A percentile compares a stretch with the other conserved stretches of the same genome.
Conservation (phyloP, 2,888 invertebrate genomes). For the Drosophila colorata region DNA sequence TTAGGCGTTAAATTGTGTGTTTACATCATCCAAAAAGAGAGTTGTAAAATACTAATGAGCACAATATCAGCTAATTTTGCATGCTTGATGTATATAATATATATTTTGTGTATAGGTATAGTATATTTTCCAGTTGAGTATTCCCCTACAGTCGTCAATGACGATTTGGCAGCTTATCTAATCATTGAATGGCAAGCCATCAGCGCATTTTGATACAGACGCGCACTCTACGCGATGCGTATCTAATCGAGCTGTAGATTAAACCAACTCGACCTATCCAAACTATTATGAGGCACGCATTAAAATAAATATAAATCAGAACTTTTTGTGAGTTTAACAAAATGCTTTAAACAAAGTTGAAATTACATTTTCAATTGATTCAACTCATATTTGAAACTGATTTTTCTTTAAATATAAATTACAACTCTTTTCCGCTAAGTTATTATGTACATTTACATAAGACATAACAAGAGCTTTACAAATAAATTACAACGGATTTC, state of each 20-base stretch:
- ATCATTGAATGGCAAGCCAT: constrained; percentile 6
- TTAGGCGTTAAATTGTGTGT: constrained; percentile 7
- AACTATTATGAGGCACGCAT: constrained; percentile 19
- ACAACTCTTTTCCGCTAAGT: neutral
- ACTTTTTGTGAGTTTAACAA: neutral
- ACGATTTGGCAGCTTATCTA: constrained; percentile 19
- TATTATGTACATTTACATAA: neutral
- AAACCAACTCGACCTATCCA: constrained; percentile 29
- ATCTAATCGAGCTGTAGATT: constrained; percentile 41
- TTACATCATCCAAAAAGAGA: neutral
- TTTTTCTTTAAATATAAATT: too few relatives aligned
- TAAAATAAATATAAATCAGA: neutral
- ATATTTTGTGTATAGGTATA: neutral
- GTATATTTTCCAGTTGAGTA: neutral
- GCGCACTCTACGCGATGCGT: neutral
- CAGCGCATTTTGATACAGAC: constrained; percentile 4
- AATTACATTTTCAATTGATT: neutral
- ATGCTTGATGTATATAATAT: neutral
- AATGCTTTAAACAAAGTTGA: too few relatives aligned
- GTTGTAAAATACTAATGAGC: constrained; percentile 10
- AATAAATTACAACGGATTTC: too few relatives aligned
- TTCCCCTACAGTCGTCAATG: neutral
- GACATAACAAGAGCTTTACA: too few relatives aligned
- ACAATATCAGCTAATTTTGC: constrained; percentile 8
- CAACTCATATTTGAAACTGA: neutral